These are phyloP conservation scores for Diadema setosum DNA, from an alignment of 35 echinoderm and acorn worm species.

Conservation along the genomic window DNA sequence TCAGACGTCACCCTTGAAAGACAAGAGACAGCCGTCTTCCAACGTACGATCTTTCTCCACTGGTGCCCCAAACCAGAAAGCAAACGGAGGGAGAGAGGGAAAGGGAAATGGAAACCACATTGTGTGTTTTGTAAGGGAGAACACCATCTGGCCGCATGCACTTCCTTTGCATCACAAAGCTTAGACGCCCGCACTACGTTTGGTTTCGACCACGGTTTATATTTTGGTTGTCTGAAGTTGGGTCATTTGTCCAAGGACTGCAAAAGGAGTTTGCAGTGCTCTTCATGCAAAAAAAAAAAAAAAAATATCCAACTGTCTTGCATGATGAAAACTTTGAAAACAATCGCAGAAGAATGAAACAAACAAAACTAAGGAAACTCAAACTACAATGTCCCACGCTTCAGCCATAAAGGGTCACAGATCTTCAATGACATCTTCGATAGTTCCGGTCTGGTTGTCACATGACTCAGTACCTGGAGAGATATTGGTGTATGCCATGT, in stretches of 20 bases:
- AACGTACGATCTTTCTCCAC: neutral
- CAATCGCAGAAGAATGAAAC: neutral
- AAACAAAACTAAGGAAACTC: neutral
- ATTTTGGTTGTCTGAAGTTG: slow-evolving; percentile 55
- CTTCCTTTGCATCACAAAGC: neutral
- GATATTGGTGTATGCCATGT: neutral
- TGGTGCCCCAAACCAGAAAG: neutral
- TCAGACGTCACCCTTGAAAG: neutral
- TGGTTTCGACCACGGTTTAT: slow-evolving; percentile 9
- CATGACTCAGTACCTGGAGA: neutral
- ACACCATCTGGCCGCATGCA: slow-evolving; percentile 22
- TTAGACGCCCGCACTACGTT: slow-evolving; percentile 22
- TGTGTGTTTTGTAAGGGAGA: slow-evolving; percentile 6
- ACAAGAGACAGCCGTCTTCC: neutral
- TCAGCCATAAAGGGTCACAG: neutral
- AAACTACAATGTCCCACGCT: neutral
- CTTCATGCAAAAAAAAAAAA: neutral
- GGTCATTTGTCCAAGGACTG: slow-evolving; percentile 52
- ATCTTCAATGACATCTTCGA: neutral
- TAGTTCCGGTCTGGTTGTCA: slow-evolving; percentile 7
- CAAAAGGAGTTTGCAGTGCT: slow-evolving; percentile 14
- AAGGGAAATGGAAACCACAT: neutral
- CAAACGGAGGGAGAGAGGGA: neutral
- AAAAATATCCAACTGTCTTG: slow-evolving; percentile 41
- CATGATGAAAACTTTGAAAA: neutral